These are phyloP conservation scores for Bursaphelenchus okinawaensis DNA, from an alignment of 2,888 invertebrate genomes.

Conservation along the genomic window DNA sequence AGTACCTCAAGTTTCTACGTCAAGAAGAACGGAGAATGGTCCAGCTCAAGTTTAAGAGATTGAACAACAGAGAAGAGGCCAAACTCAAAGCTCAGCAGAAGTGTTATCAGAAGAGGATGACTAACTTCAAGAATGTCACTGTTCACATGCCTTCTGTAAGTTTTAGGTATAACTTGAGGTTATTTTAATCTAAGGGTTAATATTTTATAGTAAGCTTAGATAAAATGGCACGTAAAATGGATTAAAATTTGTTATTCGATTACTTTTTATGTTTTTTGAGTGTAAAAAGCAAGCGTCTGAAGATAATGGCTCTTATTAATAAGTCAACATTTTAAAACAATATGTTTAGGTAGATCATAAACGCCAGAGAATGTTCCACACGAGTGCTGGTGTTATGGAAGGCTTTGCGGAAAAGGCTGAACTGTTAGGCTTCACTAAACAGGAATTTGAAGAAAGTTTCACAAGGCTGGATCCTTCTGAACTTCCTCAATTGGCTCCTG, in stretches of 20 bases:
- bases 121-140: slow-evolving; percentile 22
- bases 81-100: slow-evolving; percentile 22
- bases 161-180: background rate
- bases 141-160: slow-evolving; percentile 26
- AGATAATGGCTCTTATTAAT: background rate
- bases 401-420: slow-evolving; percentile 32
- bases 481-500: slow-evolving; percentile 70
- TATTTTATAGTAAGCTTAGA: slow-evolving; percentile 12
- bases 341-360: slow-evolving; percentile 19
- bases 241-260: too few relatives aligned
- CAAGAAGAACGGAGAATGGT: slow-evolving; percentile 34
- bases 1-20: slow-evolving; percentile 26
- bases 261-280: too few relatives aligned
- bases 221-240: too few relatives aligned
- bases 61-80: slow-evolving; percentile 30
- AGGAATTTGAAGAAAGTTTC: slow-evolving; percentile 27
- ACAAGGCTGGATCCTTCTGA: slow-evolving; percentile 14
- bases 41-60: slow-evolving; percentile 11
- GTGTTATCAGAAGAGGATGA: slow-evolving; percentile 16
- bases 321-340: slow-evolving; percentile 10
- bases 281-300: too few relatives aligned
- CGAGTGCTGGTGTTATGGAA: slow-evolving; percentile 20
- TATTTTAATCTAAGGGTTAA: slow-evolving; percentile 8
- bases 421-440: slow-evolving; percentile 21
- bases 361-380: slow-evolving; percentile 24